Conservation (phyloP, 2,888 invertebrate species). For the Melieria omissa region DNA sequence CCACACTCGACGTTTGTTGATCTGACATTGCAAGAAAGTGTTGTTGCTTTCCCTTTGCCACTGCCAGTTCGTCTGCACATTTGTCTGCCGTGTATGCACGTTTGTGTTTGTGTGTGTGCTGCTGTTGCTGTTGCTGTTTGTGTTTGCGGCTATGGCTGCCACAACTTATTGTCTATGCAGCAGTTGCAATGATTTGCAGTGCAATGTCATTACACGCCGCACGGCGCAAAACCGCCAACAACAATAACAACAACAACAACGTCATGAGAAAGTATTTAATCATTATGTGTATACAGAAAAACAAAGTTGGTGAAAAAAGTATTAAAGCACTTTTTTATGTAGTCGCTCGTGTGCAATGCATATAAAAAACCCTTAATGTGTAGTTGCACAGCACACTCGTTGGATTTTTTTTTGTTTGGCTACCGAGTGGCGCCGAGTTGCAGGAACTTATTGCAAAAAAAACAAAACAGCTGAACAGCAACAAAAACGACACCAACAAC, state of each 20-base stretch:
- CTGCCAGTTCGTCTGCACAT: neutral
- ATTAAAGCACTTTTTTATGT: constrained; percentile 26
- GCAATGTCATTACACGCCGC: constrained; percentile 38
- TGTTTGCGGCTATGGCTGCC: constrained; percentile 1
- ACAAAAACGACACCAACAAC: constrained; percentile 9
- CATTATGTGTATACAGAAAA: constrained; percentile 3
- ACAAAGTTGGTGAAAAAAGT: constrained; percentile 31
- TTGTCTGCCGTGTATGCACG: neutral
- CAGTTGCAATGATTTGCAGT: constrained; percentile 34
- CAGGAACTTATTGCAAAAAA: constrained; percentile 14
- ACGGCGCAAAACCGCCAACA: constrained; percentile 6
- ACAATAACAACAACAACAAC: neutral
- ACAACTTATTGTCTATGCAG: constrained; percentile 31
- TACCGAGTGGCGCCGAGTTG: neutral
- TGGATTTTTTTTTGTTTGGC: neutral
- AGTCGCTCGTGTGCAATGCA: neutral
- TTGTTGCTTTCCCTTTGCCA: neutral
- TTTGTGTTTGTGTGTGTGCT: neutral
- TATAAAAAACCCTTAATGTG: too few species aligned
- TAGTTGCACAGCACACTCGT: neutral
- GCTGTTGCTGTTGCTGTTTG: constrained; percentile 6
- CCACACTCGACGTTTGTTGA: constrained; percentile 15
- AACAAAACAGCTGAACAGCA: neutral
- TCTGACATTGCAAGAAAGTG: constrained; percentile 13
- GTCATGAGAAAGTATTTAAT: constrained; percentile 14